Evolutionary conservation across 2,888 invertebrate species (phyloP), one percentile per base, ranked within the genome.

Genomic region (Lysandra bellargus): DNA sequence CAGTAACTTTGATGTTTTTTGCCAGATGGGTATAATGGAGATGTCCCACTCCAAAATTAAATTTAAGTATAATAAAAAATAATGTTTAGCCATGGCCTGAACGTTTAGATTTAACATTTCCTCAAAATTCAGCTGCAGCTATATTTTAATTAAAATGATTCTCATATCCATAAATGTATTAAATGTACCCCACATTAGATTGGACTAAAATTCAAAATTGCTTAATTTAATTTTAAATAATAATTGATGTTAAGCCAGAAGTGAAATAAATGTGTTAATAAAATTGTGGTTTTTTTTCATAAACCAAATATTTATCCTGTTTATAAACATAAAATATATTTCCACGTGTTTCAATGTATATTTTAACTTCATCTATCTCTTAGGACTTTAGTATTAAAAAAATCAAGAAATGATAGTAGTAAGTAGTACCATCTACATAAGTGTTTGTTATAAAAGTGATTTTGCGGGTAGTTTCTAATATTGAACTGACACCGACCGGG

Each of bases 261-360:
- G 61, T 79, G 53, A 79, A 75, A 79, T 79, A 75, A 79, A 79
- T 80, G 77, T 73, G 74, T 79, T 78, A 78, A 44, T 77, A 17
- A 79, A 78, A 79, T 80, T 79, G 30, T 78, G 78, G 40, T 80
- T 64, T 49, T 75, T 49, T 75, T 73, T 77, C 73, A 73, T 73
- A 12, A 61, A 17, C n/a, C n/a, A 60, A 49, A 49, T 2, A 9
- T 49, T 49, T 49, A 9, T 9, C 9, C 49, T 49, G 49, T 49
- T 49, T 49, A 49, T 49, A 49, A 49, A 49, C 9, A 44, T 44
- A 40, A 40, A 40, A 37, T 37, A 37, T 44, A 1, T 44, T 44
- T 9, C 44, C 44, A 44, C 7, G 9, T 44, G 6, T 44, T 44
- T 44, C 44, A 44, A 53, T 14, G 3, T 53, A 53, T 2, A 37